A percentile compares a stretch with the other conserved stretches of the same genome.
phyloP scores from a whole-genome alignment of 1,140 invertebrate species.

The Himalopsyche phryganea region DNA sequence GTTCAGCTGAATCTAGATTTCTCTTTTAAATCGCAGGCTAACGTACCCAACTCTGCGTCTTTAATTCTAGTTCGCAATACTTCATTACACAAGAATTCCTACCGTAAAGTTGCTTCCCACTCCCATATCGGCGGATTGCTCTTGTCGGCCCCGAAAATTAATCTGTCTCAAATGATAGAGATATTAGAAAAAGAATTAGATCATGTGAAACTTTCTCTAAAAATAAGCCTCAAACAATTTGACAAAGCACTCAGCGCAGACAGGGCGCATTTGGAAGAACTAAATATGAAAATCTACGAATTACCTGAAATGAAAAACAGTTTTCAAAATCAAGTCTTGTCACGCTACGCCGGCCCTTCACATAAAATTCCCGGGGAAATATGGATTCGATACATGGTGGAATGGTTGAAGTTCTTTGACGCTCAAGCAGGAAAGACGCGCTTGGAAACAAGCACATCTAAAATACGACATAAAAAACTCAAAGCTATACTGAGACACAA shows the following conservation, averaged over 20 bases:
- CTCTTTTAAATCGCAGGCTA: slow-evolving; percentile 34
- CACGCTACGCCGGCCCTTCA: slow-evolving; percentile 14
- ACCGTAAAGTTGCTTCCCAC: slow-evolving; percentile 40
- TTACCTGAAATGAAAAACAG: slow-evolving; percentile 5
- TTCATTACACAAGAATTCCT: slow-evolving; percentile 34
- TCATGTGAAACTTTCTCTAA: slow-evolving; percentile 40
- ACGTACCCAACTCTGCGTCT: slow-evolving; percentile 17
- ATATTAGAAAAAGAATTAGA: slow-evolving; percentile 49
- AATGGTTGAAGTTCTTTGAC: slow-evolving; percentile 49
- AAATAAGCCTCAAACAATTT: slow-evolving; percentile 36
- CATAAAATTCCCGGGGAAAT: slow-evolving; percentile 53
- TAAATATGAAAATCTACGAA: slow-evolving; percentile 32
- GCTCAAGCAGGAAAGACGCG: slow-evolving; percentile 50
- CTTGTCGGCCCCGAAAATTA: slow-evolving; percentile 42
- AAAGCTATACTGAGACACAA: slow-evolving; percentile 49
- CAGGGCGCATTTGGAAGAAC: slow-evolving; percentile 51
- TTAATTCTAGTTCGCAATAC: slow-evolving; percentile 31
- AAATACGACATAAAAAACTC: slow-evolving; percentile 47
- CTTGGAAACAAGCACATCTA: slow-evolving; percentile 51
- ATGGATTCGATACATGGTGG: slow-evolving; percentile 52
- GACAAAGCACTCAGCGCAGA: slow-evolving; percentile 41
- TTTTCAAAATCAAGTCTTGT: slow-evolving; percentile 7
- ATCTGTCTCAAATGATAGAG: slow-evolving; percentile 45
- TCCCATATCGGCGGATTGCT: slow-evolving; percentile 40
- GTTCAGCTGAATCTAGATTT: slow-evolving; percentile 46